Conservation (phyloP, 1,140 invertebrate species). For the Leptopilina clavipes region DNA sequence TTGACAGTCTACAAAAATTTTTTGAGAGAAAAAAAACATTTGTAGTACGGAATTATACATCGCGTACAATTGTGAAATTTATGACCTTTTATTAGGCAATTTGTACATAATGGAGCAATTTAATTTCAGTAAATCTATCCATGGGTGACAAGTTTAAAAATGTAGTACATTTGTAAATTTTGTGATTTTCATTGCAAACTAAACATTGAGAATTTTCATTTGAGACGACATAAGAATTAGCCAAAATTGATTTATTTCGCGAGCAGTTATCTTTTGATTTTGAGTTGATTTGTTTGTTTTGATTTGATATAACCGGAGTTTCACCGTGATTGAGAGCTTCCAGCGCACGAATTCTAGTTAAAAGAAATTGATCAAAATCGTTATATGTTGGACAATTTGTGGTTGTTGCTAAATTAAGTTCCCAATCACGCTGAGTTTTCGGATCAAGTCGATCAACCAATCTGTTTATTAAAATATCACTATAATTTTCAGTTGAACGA, state of each 20-base stretch:
- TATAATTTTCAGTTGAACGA: neutral
- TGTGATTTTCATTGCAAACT: neutral
- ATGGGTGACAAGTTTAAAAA: neutral
- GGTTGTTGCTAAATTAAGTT: neutral
- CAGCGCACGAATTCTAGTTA: conserved; percentile 12
- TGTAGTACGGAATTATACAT: too few species aligned
- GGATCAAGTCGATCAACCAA: neutral
- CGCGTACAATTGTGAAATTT: neutral
- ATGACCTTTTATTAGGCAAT: neutral
- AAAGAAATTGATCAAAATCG: conserved; percentile 19
- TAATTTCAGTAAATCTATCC: neutral
- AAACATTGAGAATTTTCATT: neutral
- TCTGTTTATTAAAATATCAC: conserved; percentile 24
- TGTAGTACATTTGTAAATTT: neutral
- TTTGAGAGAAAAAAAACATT: too few species aligned
- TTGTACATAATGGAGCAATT: neutral
- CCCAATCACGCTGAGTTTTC: neutral
- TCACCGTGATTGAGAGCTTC: neutral
- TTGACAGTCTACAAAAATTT: too few species aligned
- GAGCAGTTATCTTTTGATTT: neutral
- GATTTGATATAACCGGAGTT: neutral
- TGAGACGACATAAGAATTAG: neutral
- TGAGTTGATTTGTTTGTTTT: neutral
- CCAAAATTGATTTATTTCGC: neutral
- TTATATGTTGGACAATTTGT: neutral